Conservation (phyloP, 2,113 vertebrate genomes). For the Peromyscus polionotus region DNA sequence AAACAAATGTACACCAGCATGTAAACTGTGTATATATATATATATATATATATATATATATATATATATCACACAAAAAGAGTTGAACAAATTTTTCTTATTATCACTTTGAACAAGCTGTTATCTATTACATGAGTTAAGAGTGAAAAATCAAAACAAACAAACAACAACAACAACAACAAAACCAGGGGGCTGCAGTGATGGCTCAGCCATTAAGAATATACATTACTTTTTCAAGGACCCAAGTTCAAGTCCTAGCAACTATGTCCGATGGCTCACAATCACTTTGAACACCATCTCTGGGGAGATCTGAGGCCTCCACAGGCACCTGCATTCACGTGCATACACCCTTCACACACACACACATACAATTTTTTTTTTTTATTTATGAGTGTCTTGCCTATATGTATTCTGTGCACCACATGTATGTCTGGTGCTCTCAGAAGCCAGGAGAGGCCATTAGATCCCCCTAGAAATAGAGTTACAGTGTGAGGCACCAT, state of each 20-base stretch:
- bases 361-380: neutral
- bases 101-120: neutral
- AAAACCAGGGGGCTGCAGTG: neutral
- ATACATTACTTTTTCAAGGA: neutral
- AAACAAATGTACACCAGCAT: neutral
- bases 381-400: neutral
- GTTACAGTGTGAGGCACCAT: neutral
- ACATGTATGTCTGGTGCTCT: neutral
- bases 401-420: neutral
- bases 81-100: neutral
- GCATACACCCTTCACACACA: neutral
- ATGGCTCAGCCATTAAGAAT: neutral
- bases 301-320: neutral
- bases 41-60: neutral
- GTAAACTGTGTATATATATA: neutral
- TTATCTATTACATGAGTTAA: neutral
- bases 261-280: neutral
- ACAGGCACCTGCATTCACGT: neutral
- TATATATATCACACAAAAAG: neutral
- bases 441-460: neutral
- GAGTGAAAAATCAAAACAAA: neutral
- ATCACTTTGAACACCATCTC: neutral
- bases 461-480: no score
- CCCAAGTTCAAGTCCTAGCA: neutral
- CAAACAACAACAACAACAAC: no score